Evolutionary conservation across 1,140 invertebrate species (phyloP).

Genomic region (Colletes gigas): DNA sequence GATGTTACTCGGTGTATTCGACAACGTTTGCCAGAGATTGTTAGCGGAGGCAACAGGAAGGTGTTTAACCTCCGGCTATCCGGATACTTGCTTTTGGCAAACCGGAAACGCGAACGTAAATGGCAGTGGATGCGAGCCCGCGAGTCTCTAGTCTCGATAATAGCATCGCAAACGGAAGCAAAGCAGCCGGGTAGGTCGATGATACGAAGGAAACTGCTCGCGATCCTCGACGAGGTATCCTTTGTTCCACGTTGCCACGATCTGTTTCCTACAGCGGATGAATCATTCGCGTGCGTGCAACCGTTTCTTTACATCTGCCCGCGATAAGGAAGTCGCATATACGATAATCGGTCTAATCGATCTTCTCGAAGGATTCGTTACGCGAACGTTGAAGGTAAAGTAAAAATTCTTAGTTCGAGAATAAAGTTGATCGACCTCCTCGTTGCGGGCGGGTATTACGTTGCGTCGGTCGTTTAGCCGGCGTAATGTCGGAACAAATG

Average conservation of each 20-base stretch:
- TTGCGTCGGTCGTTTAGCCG: constrained; percentile 10
- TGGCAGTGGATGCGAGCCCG: not conserved
- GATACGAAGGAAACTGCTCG: not conserved
- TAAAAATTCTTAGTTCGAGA: too few relatives aligned
- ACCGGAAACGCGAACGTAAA: constrained; percentile 15
- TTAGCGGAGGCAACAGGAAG: not conserved
- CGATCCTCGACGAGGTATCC: not conserved
- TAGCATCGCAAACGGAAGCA: too few relatives aligned
- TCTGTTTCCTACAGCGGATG: not conserved
- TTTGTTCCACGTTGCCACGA: not conserved
- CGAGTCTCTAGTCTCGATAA: too few relatives aligned
- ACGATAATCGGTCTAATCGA: too few relatives aligned
- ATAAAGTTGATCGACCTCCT: not conserved
- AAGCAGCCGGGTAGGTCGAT: too few relatives aligned
- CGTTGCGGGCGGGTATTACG: constrained; percentile 9
- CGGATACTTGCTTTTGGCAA: constrained; percentile 1
- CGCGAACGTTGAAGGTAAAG: too few relatives aligned
- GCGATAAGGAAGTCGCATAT: too few relatives aligned
- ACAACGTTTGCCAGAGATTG: not conserved
- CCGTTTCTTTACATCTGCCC: too few relatives aligned
- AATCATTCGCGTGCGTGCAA: too few relatives aligned
- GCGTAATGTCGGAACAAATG: constrained; percentile 26
- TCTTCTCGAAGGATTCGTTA: too few relatives aligned
- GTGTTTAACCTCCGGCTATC: constrained; percentile 5
- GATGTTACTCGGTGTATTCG: too few relatives aligned